Evolutionary conservation across 2,888 invertebrate species (phyloP), one percentile per base, ranked within the genome.

Genomic region (Agrochola litura): DNA sequence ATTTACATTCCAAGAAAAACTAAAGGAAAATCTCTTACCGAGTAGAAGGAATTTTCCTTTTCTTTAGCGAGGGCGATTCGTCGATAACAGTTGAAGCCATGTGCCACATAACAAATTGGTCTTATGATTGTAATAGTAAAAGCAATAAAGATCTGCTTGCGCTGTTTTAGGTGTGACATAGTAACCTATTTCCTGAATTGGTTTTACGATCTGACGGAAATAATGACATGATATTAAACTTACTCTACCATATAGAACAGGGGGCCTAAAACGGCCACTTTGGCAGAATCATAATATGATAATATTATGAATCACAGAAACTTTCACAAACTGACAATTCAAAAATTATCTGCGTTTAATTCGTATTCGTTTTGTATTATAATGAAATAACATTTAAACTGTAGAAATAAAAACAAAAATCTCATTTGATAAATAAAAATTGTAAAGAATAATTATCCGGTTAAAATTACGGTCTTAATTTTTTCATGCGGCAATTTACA

Each of bases 41-140:
- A 68, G 25, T 19, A 6, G 30, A 65, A 58, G 6, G 49, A 64
- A 41, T 49, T 69, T 68, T 43, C 25, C 9, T 65, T 65, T 16
- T 54, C 63, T 25, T n/a, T 54, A 72, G 56, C 5, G 25, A 30
- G 25, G 46, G 46, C 56, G 60, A 77, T 67, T 61, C 25, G n/a
- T 72, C 68, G 63, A 72, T 66, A 76, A 25, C 63, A 56, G 69
- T 85, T 72, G 58, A 54, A 6, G 10, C 76, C 84, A 85, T 73
- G 52, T 84, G 86, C 58, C 58, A 61, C 79, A 46, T 84, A 79
- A 76, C 61, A 54, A 58, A 84, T 76, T 61, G 71, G 46, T 60
- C 54, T 81, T 56, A 61, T 68, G 54, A 71, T 76, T 76, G 79
- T 76, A 78, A 79, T 72, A 82, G 68, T 64, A 73, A 30, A 74